Evolutionary conservation across 2,113 vertebrate species (phyloP), one percentile per base, ranked within the genome.

Genomic region (Anguilla japonica): DNA sequence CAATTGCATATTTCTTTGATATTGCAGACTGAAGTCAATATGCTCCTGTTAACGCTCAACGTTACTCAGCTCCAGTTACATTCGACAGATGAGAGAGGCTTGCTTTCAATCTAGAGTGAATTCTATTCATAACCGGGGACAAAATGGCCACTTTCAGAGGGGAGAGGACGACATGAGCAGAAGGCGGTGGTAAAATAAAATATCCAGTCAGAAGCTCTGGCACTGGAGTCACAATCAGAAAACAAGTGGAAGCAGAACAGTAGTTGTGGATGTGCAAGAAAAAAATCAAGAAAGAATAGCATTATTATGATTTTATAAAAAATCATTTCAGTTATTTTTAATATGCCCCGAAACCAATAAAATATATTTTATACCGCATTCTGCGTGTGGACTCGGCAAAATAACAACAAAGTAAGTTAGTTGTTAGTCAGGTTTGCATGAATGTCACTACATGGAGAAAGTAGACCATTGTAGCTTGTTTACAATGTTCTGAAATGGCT

Each of bases 111-210:
- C 41, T 60, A 88, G 88, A 87, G 89, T 83, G 78, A 75, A 78
- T 75, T 86, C 34, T 86, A 83, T 88, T 91, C 87, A 88, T 53
- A 88, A 90, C 63, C 87, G 85, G 86, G 3, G 81, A 57, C 43
- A 87, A 83, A 83, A 78, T 20, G 71, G 34, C 13, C 34, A 39
- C 20, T 84, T 87, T 75, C 50, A 60, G 26, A 22, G 16, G 26
- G 80, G 57, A 22, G 16, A 39, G 80, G 57, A 26, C 8, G 40
- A 3, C 43, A 29, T 41, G 40, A 60, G 53, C 41, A 78, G 56
- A 41, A 81, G 9, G 56, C 5, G 22, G 18, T 26, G 22, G 57
- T 83, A 26, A 22, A 53, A n/a, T n/a, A n/a, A 71, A 41, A 22
- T 82, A 78, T 84, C 43, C 34, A 71, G 60, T 57, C 2, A 75